Evolutionary conservation across 2,888 invertebrate species (phyloP).

Genomic region (Trachelus stipa): DNA sequence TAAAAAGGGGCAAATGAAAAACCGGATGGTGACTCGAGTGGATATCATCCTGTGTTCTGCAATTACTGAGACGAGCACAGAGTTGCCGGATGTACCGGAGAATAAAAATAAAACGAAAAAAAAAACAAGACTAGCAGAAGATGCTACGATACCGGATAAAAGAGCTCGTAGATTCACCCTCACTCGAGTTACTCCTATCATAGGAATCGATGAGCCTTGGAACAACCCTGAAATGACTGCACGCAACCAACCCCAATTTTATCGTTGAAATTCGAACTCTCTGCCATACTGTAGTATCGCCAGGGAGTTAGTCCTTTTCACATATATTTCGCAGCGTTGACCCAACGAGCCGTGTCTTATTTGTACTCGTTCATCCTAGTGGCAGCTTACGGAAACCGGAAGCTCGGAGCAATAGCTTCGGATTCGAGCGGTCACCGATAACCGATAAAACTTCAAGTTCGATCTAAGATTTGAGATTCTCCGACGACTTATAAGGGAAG

Average conservation of each 20-base stretch:
- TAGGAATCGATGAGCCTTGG: not conserved
- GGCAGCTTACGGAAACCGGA: not conserved
- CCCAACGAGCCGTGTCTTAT: not conserved
- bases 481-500: not conserved
- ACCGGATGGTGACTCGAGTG: conserved; percentile 27
- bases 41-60: conserved; percentile 34
- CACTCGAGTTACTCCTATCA: not conserved
- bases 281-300: not conserved
- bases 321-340: not conserved
- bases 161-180: not conserved
- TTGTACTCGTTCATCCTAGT: not conserved
- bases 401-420: not conserved
- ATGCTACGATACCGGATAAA: not conserved
- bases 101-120: not conserved
- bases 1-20: conserved; percentile 47
- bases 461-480: not conserved
- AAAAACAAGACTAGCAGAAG: not conserved
- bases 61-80: conserved; percentile 30
- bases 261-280: not conserved
- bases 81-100: not conserved
- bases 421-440: not conserved
- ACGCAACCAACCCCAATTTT: not conserved
- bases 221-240: not conserved
- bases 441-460: not conserved
- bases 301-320: not conserved